Conservation (phyloP, 2,113 vertebrate species). For the Gasterosteus aculeatus region DNA sequence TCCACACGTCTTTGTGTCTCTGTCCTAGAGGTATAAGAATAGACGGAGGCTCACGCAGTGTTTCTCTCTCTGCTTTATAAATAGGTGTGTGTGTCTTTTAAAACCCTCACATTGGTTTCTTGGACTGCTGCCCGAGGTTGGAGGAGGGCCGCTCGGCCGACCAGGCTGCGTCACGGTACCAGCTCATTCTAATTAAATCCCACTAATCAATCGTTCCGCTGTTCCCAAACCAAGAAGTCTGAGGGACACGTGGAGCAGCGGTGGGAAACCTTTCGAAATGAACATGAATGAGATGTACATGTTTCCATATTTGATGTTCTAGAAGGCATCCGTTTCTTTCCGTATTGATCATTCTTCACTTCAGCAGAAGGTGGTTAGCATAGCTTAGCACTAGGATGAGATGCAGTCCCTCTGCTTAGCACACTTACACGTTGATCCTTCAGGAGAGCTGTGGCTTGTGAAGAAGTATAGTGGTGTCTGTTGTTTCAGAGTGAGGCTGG, state of each 20-base stretch:
- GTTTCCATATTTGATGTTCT: not conserved
- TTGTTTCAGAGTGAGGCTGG: conserved; percentile 79
- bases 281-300: not conserved
- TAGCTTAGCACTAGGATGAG: not conserved
- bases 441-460: not conserved
- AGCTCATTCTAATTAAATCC: not conserved
- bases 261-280: too few species aligned
- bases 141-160: too few species aligned
- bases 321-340: not conserved
- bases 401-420: too few species aligned
- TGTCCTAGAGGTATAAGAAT: not conserved
- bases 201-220: not conserved
- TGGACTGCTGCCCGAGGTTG: too few species aligned
- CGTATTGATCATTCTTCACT: not conserved
- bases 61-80: conserved; percentile 4
- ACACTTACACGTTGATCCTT: not conserved
- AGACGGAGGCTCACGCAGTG: not conserved
- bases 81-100: not conserved
- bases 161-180: too few species aligned
- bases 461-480: not conserved
- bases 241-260: not conserved
- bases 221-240: too few species aligned
- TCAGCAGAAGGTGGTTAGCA: not conserved
- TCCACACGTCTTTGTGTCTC: not conserved
- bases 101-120: too few species aligned